Percentiles rank a stretch among this genome's conserved stretches.
These are phyloP conservation scores for Girardia tigrina DNA, from an alignment of 2,888 invertebrate genomes.

Conservation along the genomic window DNA sequence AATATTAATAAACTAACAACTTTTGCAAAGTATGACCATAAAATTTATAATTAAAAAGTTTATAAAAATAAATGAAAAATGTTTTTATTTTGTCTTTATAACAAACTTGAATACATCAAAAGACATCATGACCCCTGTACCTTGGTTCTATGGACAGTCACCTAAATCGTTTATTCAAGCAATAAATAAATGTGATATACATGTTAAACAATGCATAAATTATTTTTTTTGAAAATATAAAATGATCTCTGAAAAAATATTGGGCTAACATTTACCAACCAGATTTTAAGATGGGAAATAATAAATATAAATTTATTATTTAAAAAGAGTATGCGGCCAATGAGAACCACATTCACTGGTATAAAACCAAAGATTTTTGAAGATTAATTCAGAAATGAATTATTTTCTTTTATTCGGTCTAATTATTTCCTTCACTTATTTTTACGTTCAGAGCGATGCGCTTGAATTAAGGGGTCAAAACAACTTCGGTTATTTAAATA, in stretches of 20 bases:
- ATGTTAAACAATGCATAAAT: too few species aligned
- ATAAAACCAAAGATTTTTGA: not conserved
- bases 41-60: too few species aligned
- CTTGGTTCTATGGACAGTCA: too few species aligned
- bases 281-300: not conserved
- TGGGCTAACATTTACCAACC: constrained; percentile 23
- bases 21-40: too few species aligned
- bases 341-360: not conserved
- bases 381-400: not conserved
- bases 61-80: too few species aligned
- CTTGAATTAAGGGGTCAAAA: not conserved
- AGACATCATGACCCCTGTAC: too few species aligned
- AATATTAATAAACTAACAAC: too few species aligned
- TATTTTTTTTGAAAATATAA: not conserved
- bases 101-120: too few species aligned
- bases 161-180: too few species aligned
- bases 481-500: not conserved
- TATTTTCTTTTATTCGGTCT: not conserved
- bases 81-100: too few species aligned
- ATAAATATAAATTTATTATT: not conserved
- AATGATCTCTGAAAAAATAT: too few species aligned
- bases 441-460: not conserved
- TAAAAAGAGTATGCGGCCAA: not conserved
- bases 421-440: not conserved
- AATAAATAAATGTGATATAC: too few species aligned